Evolutionary conservation across 1,140 invertebrate species (phyloP).

Genomic region (Acromyrmex charruanus): DNA sequence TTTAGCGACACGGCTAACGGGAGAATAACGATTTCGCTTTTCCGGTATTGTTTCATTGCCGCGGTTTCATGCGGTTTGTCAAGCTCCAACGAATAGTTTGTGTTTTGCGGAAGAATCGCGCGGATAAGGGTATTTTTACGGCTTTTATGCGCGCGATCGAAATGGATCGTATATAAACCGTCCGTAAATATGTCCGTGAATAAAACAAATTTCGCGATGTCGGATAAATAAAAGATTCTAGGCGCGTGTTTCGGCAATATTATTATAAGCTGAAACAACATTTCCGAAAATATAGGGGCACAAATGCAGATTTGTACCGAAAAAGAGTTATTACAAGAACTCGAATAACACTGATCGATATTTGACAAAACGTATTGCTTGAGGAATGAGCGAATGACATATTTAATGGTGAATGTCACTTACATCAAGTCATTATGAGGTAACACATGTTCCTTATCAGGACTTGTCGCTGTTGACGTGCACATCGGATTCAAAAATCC

Average conservation of each 20-base stretch:
- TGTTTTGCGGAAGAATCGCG: slow-evolving; percentile 19
- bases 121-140: background rate
- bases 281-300: background rate
- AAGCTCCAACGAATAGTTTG: slow-evolving; percentile 55
- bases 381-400: background rate
- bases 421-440: slow-evolving; percentile 86
- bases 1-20: slow-evolving; percentile 21
- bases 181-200: background rate
- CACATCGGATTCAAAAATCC: slow-evolving; percentile 88
- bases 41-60: slow-evolving; percentile 36
- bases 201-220: slow-evolving; percentile 11
- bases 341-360: background rate
- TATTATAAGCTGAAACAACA: slow-evolving; percentile 11
- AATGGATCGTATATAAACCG: background rate
- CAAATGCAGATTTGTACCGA: background rate
- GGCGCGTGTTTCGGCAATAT: background rate
- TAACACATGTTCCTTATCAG: slow-evolving; percentile 86
- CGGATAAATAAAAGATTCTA: slow-evolving; percentile 5
- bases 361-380: background rate
- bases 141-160: background rate
- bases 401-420: slow-evolving; percentile 67
- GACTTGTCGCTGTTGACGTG: slow-evolving; percentile 86
- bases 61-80: slow-evolving; percentile 31
- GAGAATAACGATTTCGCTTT: slow-evolving; percentile 38
- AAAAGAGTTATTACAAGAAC: background rate